A percentile compares a stretch with the other conserved stretches of the same genome.
These are phyloP conservation scores for Netta rufina DNA, from an alignment of 2,797 vertebrate genomes.

Conservation along the genomic window DNA sequence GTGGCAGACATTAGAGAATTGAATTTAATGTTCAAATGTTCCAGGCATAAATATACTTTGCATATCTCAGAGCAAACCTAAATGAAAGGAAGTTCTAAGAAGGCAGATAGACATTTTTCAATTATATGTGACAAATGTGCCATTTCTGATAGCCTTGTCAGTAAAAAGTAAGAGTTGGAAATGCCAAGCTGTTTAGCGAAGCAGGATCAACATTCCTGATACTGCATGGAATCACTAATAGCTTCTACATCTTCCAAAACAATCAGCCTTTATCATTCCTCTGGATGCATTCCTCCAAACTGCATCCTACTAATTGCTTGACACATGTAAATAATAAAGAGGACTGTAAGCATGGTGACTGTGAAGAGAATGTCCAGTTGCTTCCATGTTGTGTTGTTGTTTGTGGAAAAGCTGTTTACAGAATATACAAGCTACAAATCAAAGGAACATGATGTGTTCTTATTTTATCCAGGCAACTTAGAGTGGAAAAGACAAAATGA, in stretches of 20 bases:
- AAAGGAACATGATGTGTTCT: slow-evolving; percentile 46
- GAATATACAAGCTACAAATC: slow-evolving; percentile 59
- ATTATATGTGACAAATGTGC: slow-evolving; percentile 65
- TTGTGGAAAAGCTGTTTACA: slow-evolving; percentile 57
- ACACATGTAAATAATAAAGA: slow-evolving; percentile 54
- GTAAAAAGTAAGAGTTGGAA: slow-evolving; percentile 61
- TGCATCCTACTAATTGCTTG: slow-evolving; percentile 47
- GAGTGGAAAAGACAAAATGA: slow-evolving; percentile 57
- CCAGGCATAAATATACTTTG: slow-evolving; percentile 62
- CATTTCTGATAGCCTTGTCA: slow-evolving; percentile 66
- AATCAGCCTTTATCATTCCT: slow-evolving; percentile 56
- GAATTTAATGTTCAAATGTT: slow-evolving; percentile 52
- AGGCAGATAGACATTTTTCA: slow-evolving; percentile 73
- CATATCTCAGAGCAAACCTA: slow-evolving; percentile 57
- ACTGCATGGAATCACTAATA: slow-evolving; percentile 32
- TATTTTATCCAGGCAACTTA: slow-evolving; percentile 58
- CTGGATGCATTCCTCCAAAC: slow-evolving; percentile 51
- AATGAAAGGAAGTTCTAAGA: slow-evolving; percentile 70
- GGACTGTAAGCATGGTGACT: background rate
- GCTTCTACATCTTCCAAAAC: slow-evolving; percentile 21
- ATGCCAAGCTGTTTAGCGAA: slow-evolving; percentile 33
- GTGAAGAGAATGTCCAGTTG: slow-evolving; percentile 23
- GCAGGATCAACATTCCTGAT: slow-evolving; percentile 62
- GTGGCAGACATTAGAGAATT: slow-evolving; percentile 58
- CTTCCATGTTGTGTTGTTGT: slow-evolving; percentile 38